phyloP scores from a whole-genome alignment of 2,888 invertebrate genomes.

The Xylota segnis region DNA sequence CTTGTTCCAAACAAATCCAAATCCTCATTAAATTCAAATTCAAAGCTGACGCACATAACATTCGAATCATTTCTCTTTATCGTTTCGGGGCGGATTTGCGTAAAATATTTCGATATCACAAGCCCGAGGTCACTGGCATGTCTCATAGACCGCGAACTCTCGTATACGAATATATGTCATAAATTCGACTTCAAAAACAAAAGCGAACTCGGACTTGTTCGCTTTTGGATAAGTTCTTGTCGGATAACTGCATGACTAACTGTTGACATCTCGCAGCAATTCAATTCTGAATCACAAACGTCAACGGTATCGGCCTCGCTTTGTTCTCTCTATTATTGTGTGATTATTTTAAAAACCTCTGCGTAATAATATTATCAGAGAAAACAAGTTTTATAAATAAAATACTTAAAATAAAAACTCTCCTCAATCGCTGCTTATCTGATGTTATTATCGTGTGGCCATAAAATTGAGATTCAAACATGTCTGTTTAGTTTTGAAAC shows the following conservation, averaged over 20 bases:
- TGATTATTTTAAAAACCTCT: background rate
- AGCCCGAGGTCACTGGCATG: background rate
- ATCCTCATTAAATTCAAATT: background rate
- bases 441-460: slow-evolving; percentile 14
- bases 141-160: background rate
- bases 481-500: slow-evolving; percentile 33
- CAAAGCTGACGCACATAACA: background rate
- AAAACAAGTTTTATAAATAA: slow-evolving; percentile 3
- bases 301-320: background rate
- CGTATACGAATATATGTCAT: background rate
- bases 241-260: slow-evolving; percentile 12
- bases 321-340: background rate
- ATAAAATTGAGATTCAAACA: slow-evolving; percentile 3
- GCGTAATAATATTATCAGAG: slow-evolving; percentile 3
- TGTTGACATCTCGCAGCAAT: slow-evolving; percentile 6
- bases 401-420: background rate
- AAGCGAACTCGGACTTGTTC: background rate
- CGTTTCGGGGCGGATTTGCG: background rate
- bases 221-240: background rate
- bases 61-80: background rate
- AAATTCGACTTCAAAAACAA: background rate
- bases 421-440: background rate
- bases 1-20: background rate
- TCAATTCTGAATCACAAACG: slow-evolving; percentile 18
- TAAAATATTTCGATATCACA: background rate